Conservation (phyloP, 2,797 vertebrate species). For the Gallinago solitaria region DNA sequence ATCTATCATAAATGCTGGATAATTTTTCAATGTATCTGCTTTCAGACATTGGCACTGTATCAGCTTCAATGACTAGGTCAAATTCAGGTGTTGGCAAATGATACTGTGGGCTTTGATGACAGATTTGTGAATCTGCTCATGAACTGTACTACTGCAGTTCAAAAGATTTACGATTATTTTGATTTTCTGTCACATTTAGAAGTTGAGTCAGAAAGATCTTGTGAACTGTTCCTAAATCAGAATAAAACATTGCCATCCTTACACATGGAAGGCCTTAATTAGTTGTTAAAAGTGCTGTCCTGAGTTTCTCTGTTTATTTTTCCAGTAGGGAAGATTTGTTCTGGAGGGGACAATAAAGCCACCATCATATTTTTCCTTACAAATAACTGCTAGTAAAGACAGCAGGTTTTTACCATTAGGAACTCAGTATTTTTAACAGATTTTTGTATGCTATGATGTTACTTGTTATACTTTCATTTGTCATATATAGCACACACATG, state of each 20-base stretch:
- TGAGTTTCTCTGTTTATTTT: background rate
- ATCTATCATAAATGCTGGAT: constrained; percentile 63
- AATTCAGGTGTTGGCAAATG: constrained; percentile 59
- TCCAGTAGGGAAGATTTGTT: background rate
- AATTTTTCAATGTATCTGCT: constrained; percentile 62
- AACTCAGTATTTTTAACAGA: background rate
- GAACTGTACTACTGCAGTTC: background rate
- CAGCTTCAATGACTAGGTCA: constrained; percentile 67
- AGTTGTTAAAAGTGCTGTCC: background rate
- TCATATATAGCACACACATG: background rate
- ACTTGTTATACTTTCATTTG: background rate
- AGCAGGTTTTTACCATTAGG: background rate
- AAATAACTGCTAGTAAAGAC: background rate
- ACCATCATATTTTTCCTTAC: background rate
- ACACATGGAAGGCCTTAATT: background rate
- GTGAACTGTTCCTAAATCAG: constrained; percentile 53
- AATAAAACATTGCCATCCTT: constrained; percentile 35
- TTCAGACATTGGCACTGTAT: constrained; percentile 64
- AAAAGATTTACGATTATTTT: constrained; percentile 4
- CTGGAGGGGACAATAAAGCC: background rate
- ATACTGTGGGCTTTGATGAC: background rate
- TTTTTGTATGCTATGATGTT: constrained; percentile 6
- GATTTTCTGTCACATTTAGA: constrained; percentile 43
- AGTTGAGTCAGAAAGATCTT: constrained; percentile 40
- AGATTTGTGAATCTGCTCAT: constrained; percentile 25